Evolutionary conservation across 2,888 invertebrate species (phyloP).

Genomic region (Eurytoma californica): DNA sequence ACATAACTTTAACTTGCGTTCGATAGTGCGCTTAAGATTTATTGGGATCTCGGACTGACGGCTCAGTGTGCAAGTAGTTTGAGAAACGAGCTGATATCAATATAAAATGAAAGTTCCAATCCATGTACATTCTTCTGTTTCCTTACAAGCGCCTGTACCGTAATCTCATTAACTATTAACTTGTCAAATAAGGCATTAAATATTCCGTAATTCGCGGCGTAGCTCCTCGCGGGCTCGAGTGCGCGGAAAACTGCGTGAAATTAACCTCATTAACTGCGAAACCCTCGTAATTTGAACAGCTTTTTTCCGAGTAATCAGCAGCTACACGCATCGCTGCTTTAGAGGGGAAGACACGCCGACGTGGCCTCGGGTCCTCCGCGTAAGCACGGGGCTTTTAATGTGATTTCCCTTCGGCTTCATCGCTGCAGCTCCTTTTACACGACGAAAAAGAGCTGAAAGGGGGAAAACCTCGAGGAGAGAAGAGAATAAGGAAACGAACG

Average conservation of each 20-base stretch:
- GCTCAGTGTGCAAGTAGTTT: not conserved
- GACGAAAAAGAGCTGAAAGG: conserved; percentile 12
- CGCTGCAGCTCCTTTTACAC: conserved; percentile 20
- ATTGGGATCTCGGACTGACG: too few relatives aligned
- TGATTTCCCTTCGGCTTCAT: conserved; percentile 30
- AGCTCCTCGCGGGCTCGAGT: not conserved
- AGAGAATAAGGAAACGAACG: not conserved
- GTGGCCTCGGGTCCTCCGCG: not conserved
- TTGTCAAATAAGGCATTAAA: conserved; percentile 50
- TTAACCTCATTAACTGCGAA: conserved; percentile 47
- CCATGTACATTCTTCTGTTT: not conserved
- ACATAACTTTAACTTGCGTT: too few relatives aligned
- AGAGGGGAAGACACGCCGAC: conserved; percentile 18
- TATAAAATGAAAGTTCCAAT: not conserved
- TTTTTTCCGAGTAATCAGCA: conserved; percentile 48
- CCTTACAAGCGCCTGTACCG: conserved; percentile 30
- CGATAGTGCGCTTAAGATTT: too few relatives aligned
- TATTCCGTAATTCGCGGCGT: conserved; percentile 22
- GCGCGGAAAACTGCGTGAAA: conserved; percentile 40
- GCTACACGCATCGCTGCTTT: conserved; percentile 51
- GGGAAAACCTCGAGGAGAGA: not conserved
- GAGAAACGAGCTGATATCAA: not conserved
- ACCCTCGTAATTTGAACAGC: conserved; percentile 51
- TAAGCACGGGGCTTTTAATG: conserved; percentile 43
- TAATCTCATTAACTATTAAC: conserved; percentile 44